Evolutionary conservation across 2,888 invertebrate species (phyloP).

Genomic region (Allophyes oxyacanthae): DNA sequence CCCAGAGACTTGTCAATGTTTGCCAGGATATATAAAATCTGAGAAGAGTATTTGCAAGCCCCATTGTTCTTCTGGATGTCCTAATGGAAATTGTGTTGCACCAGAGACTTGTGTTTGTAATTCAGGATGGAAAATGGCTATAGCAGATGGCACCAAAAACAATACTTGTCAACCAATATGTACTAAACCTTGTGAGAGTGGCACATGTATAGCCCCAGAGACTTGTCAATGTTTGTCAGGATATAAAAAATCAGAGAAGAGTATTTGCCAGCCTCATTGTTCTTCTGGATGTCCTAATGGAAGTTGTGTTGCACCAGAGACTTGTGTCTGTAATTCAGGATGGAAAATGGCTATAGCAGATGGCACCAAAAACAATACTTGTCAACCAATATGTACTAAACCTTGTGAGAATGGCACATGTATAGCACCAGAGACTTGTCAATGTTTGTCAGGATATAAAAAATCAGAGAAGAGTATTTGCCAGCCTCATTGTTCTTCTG

Average conservation of each 20-base stretch:
- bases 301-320: conserved; percentile 3
- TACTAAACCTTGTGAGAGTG: conserved; percentile 3
- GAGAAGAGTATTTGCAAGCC: too few species aligned
- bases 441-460: conserved; percentile 19
- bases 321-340: conserved; percentile 6
- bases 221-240: conserved; percentile 4
- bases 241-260: neutral
- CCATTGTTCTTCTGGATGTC: too few species aligned
- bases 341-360: conserved; percentile 1
- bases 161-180: too few species aligned
- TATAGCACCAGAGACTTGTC: conserved; percentile 19
- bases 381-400: conserved; percentile 30
- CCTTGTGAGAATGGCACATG: conserved; percentile 20
- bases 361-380: neutral
- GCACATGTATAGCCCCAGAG: conserved; percentile 4
- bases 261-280: conserved; percentile 39
- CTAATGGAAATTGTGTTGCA: too few species aligned
- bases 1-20: too few species aligned
- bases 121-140: too few species aligned
- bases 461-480: conserved; percentile 7
- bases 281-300: neutral
- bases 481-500: conserved; percentile 20
- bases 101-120: too few species aligned
- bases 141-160: neutral
- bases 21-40: too few species aligned